Evolutionary conservation across 2,113 vertebrate genomes (phyloP).

Genomic region (Chascanopsetta lugubris): DNA sequence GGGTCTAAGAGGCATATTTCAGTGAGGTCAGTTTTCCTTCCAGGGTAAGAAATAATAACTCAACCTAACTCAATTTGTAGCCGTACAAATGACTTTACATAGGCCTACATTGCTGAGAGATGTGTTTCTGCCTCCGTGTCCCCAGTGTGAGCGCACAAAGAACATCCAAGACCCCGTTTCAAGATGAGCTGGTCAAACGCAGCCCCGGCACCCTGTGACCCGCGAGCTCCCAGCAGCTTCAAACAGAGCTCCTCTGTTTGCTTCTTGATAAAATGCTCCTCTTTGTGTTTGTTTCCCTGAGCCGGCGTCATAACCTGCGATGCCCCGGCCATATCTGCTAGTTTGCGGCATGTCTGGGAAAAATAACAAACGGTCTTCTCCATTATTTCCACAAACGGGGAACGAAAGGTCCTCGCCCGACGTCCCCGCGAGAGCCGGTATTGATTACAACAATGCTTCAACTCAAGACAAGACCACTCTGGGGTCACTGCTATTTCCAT

Average conservation of each 20-base stretch:
- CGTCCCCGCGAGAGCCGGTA: slow-evolving; percentile 79
- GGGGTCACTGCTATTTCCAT: slow-evolving; percentile 83
- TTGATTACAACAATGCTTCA: slow-evolving; percentile 86
- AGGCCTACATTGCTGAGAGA: slow-evolving; percentile 35
- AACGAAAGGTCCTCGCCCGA: slow-evolving; percentile 82
- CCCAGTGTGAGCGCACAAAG: slow-evolving; percentile 66
- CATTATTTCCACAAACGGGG: slow-evolving; percentile 83
- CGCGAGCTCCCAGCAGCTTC: slow-evolving; percentile 70
- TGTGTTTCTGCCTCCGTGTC: slow-evolving; percentile 49
- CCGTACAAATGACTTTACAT: slow-evolving; percentile 53
- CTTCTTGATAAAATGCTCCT: slow-evolving; percentile 76
- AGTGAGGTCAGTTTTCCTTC: slow-evolving; percentile 40
- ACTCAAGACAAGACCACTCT: slow-evolving; percentile 80
- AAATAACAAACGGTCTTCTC: slow-evolving; percentile 83
- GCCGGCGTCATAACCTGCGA: slow-evolving; percentile 77
- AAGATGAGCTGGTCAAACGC: slow-evolving; percentile 75
- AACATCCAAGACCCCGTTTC: slow-evolving; percentile 70
- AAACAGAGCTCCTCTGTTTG: slow-evolving; percentile 72
- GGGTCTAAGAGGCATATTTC: slow-evolving; percentile 41
- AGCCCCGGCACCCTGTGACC: slow-evolving; percentile 68
- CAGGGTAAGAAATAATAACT: slow-evolving; percentile 49
- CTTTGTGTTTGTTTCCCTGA: slow-evolving; percentile 76
- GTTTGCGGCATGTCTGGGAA: slow-evolving; percentile 79
- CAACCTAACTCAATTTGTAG: slow-evolving; percentile 55
- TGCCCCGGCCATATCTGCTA: slow-evolving; percentile 79